A percentile compares a stretch with the other conserved stretches of the same genome.
These are phyloP conservation scores for Illadopsis cleaveri DNA, from an alignment of 2,113 vertebrate genomes.

Conservation along the genomic window DNA sequence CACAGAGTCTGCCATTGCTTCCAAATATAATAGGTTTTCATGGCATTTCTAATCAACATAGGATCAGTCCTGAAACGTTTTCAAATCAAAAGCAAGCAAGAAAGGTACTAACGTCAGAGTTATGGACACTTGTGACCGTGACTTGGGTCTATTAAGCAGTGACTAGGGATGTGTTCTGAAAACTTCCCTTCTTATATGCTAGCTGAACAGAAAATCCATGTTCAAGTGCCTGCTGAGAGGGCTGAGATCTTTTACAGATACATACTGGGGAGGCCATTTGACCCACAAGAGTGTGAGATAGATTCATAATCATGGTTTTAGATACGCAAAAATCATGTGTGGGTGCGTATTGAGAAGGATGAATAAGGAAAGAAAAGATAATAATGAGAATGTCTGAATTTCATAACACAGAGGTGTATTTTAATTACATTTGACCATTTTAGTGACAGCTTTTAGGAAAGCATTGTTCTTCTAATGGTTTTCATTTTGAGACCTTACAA, in stretches of 20 bases:
- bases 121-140: neutral
- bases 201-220: neutral
- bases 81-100: neutral
- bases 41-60: neutral
- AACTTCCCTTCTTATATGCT: neutral
- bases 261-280: neutral
- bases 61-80: neutral
- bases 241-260: neutral
- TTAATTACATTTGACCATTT: neutral
- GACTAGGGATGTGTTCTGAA: neutral
- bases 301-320: neutral
- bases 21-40: neutral
- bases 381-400: neutral
- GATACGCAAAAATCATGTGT: neutral
- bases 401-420: neutral
- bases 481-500: neutral
- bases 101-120: neutral
- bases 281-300: neutral
- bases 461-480: neutral
- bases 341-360: rapidly evolving
- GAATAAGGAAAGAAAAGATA: neutral
- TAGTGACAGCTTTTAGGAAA: neutral
- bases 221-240: neutral
- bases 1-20: neutral
- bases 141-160: neutral